phyloP scores from a whole-genome alignment of 2,113 vertebrate species.

The Anolis carolinensis region DNA sequence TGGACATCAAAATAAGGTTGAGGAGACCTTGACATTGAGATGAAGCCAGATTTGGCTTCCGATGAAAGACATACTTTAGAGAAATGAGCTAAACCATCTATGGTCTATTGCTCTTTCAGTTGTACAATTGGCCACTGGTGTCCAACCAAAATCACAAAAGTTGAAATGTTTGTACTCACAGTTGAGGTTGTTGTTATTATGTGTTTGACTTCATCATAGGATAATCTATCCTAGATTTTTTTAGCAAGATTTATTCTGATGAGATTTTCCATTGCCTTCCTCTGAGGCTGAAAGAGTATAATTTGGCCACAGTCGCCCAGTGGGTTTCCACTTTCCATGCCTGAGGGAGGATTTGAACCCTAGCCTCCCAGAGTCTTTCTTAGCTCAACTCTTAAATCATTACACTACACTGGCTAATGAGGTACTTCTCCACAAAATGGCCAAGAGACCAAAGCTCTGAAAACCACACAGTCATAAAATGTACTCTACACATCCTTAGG shows the following conservation, averaged over 20 bases:
- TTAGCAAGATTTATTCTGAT: not conserved
- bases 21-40: not conserved
- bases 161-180: not conserved
- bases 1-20: not conserved
- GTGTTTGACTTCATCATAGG: not conserved
- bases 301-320: too few species aligned
- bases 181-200: not conserved
- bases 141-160: not conserved
- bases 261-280: not conserved
- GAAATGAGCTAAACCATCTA: not conserved
- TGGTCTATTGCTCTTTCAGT: too few species aligned
- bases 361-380: not conserved
- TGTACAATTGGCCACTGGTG: not conserved
- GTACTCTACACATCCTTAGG: too few species aligned
- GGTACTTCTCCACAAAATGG: too few species aligned
- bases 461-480: too few species aligned
- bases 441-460: too few species aligned
- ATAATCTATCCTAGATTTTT: not conserved
- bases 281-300: too few species aligned
- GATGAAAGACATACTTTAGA: not conserved
- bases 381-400: not conserved
- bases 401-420: not conserved
- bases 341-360: not conserved
- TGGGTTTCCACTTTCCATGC: not conserved
- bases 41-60: not conserved